These are phyloP conservation scores for Aphaenogaster rudis DNA, from an alignment of 1,140 invertebrate genomes.

Conservation along the genomic window DNA sequence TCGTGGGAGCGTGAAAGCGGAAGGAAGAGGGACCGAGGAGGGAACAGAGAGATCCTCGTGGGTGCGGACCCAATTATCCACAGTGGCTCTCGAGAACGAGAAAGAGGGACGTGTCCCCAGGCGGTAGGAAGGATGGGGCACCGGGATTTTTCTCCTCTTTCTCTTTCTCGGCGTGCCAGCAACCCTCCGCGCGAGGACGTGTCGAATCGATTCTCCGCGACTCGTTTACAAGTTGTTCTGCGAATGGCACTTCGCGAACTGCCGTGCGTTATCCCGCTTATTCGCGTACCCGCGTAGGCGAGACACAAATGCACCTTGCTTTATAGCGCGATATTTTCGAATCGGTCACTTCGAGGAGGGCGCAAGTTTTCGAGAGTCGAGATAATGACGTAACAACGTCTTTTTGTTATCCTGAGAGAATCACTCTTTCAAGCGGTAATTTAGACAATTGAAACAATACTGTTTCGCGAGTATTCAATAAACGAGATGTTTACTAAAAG, in stretches of 20 bases:
- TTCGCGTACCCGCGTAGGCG: conserved; percentile 32
- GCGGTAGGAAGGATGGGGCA: conserved; percentile 62
- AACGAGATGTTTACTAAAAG: background rate
- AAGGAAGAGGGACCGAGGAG: conserved; percentile 3
- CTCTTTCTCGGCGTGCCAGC: conserved; percentile 58
- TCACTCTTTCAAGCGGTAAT: background rate
- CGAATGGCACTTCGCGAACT: conserved; percentile 70
- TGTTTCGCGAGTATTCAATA: background rate
- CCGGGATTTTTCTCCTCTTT: conserved; percentile 62
- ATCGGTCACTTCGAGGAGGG: background rate
- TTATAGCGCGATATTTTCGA: background rate
- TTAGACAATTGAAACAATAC: background rate
- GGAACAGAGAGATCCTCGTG: conserved; percentile 55
- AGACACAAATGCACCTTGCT: conserved; percentile 45
- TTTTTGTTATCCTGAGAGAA: background rate
- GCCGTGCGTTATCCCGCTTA: conserved; percentile 49
- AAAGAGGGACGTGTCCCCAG: conserved; percentile 63
- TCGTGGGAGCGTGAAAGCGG: conserved; percentile 15
- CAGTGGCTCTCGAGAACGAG: conserved; percentile 71
- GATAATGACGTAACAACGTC: background rate
- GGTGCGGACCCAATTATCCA: conserved; percentile 74
- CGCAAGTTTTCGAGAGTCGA: background rate
- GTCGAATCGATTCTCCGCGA: conserved; percentile 79
- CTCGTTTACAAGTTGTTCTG: conserved; percentile 75
- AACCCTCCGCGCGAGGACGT: conserved; percentile 67